These are phyloP conservation scores for Volucella bombylans DNA, from an alignment of 2,888 invertebrate genomes.

Conservation along the genomic window DNA sequence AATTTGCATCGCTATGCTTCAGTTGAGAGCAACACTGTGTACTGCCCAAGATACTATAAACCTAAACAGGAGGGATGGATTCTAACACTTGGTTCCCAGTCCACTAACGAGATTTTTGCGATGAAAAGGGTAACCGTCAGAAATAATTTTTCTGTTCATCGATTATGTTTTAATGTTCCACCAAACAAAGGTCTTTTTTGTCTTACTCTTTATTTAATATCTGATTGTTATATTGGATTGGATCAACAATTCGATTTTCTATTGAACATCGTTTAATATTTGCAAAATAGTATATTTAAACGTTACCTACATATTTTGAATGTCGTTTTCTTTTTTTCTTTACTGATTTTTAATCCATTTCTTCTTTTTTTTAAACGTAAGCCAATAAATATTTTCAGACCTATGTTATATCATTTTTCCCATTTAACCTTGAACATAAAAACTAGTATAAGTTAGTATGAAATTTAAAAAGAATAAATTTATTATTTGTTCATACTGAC, in stretches of 20 bases:
- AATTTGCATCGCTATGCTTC: conserved; percentile 84
- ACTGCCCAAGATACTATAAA: conserved; percentile 94
- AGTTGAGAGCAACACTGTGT: conserved; percentile 86
- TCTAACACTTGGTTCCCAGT: conserved; percentile 89
- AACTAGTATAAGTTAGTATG: no score
- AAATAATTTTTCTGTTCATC: conserved; percentile 83
- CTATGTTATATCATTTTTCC: no score
- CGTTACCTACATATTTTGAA: no score
- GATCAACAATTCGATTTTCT: conserved; percentile 92
- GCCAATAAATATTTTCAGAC: no score
- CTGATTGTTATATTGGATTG: conserved; percentile 95
- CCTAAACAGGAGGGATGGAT: conserved; percentile 98
- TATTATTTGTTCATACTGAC: no score
- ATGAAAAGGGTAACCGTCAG: conserved; percentile 88
- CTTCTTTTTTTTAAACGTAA: no score
- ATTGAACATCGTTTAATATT: conserved; percentile 82
- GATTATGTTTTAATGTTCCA: conserved; percentile 86
- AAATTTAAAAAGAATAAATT: no score
- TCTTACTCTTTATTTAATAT: conserved; percentile 92
- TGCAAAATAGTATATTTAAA: background rate
- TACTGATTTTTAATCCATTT: no score
- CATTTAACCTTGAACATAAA: no score
- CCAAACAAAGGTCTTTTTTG: conserved; percentile 87
- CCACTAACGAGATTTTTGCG: conserved; percentile 89
- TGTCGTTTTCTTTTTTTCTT: no score